Conservation (phyloP, 37 sponge, comb jelly and placozoan genomes). For the Eunapius fragilis region DNA sequence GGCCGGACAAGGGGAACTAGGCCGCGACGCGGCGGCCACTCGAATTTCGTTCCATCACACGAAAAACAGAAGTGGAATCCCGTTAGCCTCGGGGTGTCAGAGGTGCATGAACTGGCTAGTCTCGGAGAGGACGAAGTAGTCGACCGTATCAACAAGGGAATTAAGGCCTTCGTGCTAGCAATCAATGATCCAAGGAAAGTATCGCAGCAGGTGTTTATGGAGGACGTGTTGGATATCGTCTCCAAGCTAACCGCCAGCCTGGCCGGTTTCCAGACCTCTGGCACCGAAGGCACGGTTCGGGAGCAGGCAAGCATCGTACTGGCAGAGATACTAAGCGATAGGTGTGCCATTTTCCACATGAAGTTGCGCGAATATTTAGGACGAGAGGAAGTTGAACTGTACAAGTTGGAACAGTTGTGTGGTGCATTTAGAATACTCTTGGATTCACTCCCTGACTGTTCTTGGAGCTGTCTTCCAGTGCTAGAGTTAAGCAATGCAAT, state of each 20-base stretch:
- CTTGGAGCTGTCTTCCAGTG: slow-evolving; percentile 53
- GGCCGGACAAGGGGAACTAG: too few species aligned
- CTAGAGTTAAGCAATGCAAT: slow-evolving; percentile 11
- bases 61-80: not conserved
- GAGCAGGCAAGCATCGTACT: slow-evolving; percentile 31
- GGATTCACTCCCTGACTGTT: slow-evolving; percentile 1
- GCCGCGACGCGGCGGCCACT: not conserved
- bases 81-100: not conserved
- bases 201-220: not conserved
- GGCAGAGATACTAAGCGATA: slow-evolving; percentile 55
- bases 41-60: not conserved
- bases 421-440: slow-evolving; percentile 24
- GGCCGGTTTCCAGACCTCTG: not conserved
- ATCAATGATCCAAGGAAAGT: not conserved
- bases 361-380: slow-evolving; percentile 7
- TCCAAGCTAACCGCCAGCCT: not conserved
- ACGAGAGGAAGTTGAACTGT: not conserved
- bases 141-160: not conserved
- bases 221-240: not conserved
- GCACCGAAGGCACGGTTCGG: not conserved
- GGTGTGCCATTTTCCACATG: slow-evolving; percentile 50
- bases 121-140: not conserved
- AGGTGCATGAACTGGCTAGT: not conserved
- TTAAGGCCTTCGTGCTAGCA: not conserved
- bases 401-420: not conserved